Evolutionary conservation across 1,140 invertebrate genomes (phyloP).

Genomic region (Pachypsylla venusta): DNA sequence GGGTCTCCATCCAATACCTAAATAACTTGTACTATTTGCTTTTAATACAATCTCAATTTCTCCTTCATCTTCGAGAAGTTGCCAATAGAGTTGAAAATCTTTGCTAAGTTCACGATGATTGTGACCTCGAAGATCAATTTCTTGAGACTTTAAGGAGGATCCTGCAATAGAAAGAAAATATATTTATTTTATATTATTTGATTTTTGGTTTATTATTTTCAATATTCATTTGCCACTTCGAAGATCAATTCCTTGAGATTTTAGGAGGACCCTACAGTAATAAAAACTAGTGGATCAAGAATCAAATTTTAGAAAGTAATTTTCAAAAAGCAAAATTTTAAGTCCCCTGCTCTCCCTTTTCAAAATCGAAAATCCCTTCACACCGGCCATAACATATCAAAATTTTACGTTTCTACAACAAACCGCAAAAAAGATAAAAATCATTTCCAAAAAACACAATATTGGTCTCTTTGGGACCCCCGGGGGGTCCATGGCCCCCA

Average conservation of each 20-base stretch:
- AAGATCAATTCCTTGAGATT: constrained; percentile 45
- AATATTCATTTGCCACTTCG: constrained; percentile 51
- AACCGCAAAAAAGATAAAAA: too few relatives aligned
- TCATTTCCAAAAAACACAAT: too few relatives aligned
- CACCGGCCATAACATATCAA: too few relatives aligned
- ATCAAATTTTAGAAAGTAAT: too few relatives aligned
- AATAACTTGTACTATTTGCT: constrained; percentile 69
- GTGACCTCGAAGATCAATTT: constrained; percentile 50
- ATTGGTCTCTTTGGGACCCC: too few relatives aligned
- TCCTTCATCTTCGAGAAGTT: constrained; percentile 55
- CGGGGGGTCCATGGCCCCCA: too few relatives aligned
- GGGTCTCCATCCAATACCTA: constrained; percentile 72
- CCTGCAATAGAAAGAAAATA: constrained; percentile 33
- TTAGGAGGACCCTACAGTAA: constrained; percentile 43
- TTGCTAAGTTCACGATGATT: constrained; percentile 50
- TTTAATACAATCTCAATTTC: constrained; percentile 74
- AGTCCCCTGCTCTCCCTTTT: too few relatives aligned
- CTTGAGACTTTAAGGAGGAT: constrained; percentile 44
- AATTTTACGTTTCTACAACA: too few relatives aligned
- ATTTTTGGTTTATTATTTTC: too few relatives aligned
- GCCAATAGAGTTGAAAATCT: constrained; percentile 64
- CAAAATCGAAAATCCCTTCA: too few relatives aligned
- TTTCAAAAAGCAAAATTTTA: too few relatives aligned
- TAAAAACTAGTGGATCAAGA: constrained; percentile 9
- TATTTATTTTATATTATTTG: too few relatives aligned